phyloP scores from a whole-genome alignment of 1,140 invertebrate species.

The Grapholita molesta region DNA sequence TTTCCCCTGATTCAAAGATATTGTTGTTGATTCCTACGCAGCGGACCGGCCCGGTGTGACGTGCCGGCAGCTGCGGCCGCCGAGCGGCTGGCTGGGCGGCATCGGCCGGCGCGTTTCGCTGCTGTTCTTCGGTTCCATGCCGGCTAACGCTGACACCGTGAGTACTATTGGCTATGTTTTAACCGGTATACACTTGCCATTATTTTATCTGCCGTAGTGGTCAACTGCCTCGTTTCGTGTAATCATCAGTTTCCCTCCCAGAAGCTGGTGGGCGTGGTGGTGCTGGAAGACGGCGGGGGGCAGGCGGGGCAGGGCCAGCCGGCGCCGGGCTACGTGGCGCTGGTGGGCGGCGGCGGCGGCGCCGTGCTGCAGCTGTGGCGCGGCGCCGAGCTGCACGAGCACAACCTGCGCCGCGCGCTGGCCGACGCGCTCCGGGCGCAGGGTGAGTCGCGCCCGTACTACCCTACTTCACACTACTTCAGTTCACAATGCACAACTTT shows the following conservation, averaged over 20 bases:
- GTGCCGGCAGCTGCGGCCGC: constrained; percentile 85
- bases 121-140: constrained; percentile 91
- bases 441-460: too few relatives aligned
- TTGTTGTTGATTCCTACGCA: too few relatives aligned
- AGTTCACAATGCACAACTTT: too few relatives aligned
- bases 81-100: constrained; percentile 92
- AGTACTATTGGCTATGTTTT: constrained; percentile 47
- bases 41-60: constrained; percentile 83
- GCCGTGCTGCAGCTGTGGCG: constrained; percentile 58
- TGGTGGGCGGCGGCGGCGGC: constrained; percentile 23
- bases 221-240: too few relatives aligned
- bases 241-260: too few relatives aligned
- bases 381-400: constrained; percentile 44
- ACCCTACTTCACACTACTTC: too few relatives aligned
- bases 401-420: constrained; percentile 46
- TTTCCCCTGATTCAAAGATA: too few relatives aligned
- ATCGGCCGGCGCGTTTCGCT: constrained; percentile 91
- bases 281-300: constrained; percentile 30
- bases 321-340: not conserved
- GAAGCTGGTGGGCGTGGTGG: constrained; percentile 57
- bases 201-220: too few relatives aligned
- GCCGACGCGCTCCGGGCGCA: constrained; percentile 42
- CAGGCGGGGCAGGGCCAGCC: not conserved
- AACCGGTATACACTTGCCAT: not conserved
- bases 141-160: constrained; percentile 88